Evolutionary conservation across 1,140 invertebrate genomes (phyloP), one percentile per base, ranked within the genome.

Genomic region (Tenebrio molitor): DNA sequence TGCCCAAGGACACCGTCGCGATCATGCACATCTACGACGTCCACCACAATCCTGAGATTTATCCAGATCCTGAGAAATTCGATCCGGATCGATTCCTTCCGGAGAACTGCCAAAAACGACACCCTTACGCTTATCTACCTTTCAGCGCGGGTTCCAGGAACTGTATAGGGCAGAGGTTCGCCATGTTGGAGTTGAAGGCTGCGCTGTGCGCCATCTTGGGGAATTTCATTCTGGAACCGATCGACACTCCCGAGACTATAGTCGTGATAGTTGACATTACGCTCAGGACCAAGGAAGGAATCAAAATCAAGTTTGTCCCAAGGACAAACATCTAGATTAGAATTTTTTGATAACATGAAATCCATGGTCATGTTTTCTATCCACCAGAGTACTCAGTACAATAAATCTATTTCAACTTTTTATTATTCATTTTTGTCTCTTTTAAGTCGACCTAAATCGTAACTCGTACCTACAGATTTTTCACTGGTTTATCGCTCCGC

Each of bases 111-210:
- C 50, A 76, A 10, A 74, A 77, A 7, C 80, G 87, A 23, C 87
- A 85, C 79, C 84, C 78, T 3, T 88, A 81, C 72, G 78, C 84
- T 1, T 91, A 86, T 75, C 80, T 91, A 23, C 90, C 91, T 2
- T 92, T 92, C 76, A 89, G 88, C 34, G 89, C 88, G 42, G 89
- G 89, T 7, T 82, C 84, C 5, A 83, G 89, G 21, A 90, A 90
- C 78, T 91, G 89, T 67, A 89, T 91, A 33, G 90, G 91, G 36
- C 91, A 92, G 80, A 92, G 89, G 80, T 94, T 93, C 81, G 93
- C 93, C 6, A 85, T 91, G 80, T 79, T 92, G 72, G 92, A 94
- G 83, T 86, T 90, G 81, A 94, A 94, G 81, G 85, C 88, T 0
- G 83, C 91, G 1, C 81, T 94, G 46, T 88, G 90, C 0, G 84